Evolutionary conservation across 2,888 invertebrate species (phyloP).

Genomic region (Andricus quercusramuli): DNA sequence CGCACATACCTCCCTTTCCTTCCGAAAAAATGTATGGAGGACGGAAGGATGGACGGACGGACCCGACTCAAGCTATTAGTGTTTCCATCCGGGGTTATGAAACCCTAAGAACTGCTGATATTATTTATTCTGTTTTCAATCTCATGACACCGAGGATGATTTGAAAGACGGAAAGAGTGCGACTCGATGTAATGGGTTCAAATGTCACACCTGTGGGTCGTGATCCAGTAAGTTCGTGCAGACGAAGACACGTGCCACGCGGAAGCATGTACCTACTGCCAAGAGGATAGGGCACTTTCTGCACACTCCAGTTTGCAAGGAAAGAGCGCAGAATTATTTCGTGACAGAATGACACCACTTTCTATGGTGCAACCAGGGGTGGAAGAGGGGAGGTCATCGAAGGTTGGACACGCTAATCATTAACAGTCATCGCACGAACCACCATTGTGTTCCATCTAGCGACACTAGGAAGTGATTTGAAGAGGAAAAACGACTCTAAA

Average conservation of each 20-base stretch:
- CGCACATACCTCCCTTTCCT: no score
- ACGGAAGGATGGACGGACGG: no score
- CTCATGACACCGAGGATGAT: background rate
- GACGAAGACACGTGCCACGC: conserved; percentile 54
- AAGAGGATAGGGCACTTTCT: conserved; percentile 48
- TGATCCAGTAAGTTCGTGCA: conserved; percentile 37
- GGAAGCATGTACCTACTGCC: conserved; percentile 52
- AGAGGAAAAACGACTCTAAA: conserved; percentile 2
- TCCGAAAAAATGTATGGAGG: no score
- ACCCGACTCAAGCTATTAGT: no score
- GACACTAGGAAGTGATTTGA: conserved; percentile 31
- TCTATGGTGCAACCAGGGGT: conserved; percentile 57
- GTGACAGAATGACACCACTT: conserved; percentile 68
- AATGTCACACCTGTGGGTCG: conserved; percentile 49
- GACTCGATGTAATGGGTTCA: conserved; percentile 43
- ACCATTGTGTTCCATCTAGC: conserved; percentile 20
- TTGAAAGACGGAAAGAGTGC: conserved; percentile 27
- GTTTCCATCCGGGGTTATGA: no score
- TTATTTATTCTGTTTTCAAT: no score
- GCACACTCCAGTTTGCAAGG: conserved; percentile 49
- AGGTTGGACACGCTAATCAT: conserved; percentile 70
- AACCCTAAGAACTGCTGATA: no score
- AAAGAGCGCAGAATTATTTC: conserved; percentile 57
- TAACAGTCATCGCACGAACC: conserved; percentile 69
- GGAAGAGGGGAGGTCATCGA: conserved; percentile 64